Percentiles rank a stretch among this genome's conserved stretches.
Conservation (phyloP, 2,797 vertebrate species). For the Epinephelus coioides region DNA sequence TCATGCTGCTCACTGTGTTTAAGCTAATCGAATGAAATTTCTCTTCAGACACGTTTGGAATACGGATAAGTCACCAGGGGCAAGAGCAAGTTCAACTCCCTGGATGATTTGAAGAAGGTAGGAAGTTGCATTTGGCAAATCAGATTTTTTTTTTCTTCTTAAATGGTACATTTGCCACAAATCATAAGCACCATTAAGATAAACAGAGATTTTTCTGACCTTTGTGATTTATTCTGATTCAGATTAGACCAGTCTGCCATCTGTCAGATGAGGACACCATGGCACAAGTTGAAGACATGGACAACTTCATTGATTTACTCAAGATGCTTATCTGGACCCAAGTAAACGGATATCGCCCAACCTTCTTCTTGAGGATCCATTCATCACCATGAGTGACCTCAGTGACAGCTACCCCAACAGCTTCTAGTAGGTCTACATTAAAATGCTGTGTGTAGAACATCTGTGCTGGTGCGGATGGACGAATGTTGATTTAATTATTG, state of each 20-base stretch:
- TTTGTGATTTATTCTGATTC: not conserved
- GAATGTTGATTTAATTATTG: not conserved
- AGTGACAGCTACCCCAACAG: not conserved
- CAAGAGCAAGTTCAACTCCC: not conserved
- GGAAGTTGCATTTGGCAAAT: not conserved
- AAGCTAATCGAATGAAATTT: not conserved
- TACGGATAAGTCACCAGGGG: not conserved
- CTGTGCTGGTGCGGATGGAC: not conserved
- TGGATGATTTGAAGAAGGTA: not conserved
- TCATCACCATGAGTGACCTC: conserved; percentile 12
- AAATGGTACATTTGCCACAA: not conserved
- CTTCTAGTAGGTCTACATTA: conserved; percentile 25
- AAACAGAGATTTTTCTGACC: too few relatives aligned
- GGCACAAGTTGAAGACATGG: not conserved
- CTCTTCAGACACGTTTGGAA: not conserved
- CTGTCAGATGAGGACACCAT: conserved; percentile 4
- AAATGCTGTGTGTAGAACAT: not conserved
- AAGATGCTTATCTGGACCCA: conserved; percentile 33
- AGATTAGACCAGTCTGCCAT: not conserved
- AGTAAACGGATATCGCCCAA: not conserved
- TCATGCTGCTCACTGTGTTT: not conserved
- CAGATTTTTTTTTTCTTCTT: not conserved
- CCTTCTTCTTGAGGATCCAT: conserved; percentile 21
- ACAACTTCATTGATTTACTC: conserved; percentile 17
- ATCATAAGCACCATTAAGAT: too few relatives aligned